Evolutionary conservation across 1,140 invertebrate species (phyloP).

Genomic region (Propsilocerus akamusi): DNA sequence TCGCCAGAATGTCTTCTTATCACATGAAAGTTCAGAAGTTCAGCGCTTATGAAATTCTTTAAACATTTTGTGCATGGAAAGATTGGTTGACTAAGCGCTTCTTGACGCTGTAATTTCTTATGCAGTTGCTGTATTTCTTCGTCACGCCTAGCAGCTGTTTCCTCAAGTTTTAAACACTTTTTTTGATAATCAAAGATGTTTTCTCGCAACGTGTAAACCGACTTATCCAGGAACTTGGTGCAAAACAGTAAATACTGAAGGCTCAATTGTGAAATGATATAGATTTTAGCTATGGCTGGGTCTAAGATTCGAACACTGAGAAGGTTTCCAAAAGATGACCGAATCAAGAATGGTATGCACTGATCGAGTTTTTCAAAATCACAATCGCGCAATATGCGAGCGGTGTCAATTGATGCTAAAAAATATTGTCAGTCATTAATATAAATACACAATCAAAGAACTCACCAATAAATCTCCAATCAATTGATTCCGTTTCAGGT

Average conservation of each 20-base stretch:
- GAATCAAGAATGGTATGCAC: slow-evolving; percentile 15
- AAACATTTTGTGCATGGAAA: slow-evolving; percentile 21
- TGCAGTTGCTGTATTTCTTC: slow-evolving; percentile 18
- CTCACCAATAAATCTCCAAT: slow-evolving; percentile 20
- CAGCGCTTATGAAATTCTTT: slow-evolving; percentile 22
- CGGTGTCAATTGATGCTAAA: slow-evolving; percentile 18
- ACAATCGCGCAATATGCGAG: slow-evolving; percentile 17
- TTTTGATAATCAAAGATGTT: slow-evolving; percentile 12
- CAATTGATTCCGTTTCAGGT: slow-evolving; percentile 16
- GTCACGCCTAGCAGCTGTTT: slow-evolving; percentile 13
- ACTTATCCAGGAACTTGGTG: slow-evolving; percentile 19
- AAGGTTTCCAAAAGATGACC: slow-evolving; percentile 16
- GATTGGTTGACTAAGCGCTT: slow-evolving; percentile 18
- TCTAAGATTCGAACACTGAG: slow-evolving; percentile 19
- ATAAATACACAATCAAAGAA: neutral
- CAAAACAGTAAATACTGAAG: slow-evolving; percentile 21
- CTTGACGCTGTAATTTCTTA: slow-evolving; percentile 18
- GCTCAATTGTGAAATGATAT: slow-evolving; percentile 18
- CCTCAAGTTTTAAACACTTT: slow-evolving; percentile 14
- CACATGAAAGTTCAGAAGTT: slow-evolving; percentile 19
- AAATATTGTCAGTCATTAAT: neutral
- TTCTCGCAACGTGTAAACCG: slow-evolving; percentile 13
- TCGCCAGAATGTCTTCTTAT: slow-evolving; percentile 12
- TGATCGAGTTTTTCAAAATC: slow-evolving; percentile 18
- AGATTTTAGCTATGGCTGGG: slow-evolving; percentile 21